These are phyloP conservation scores for Periparus ater DNA, from an alignment of 2,797 vertebrate genomes.

Conservation along the genomic window DNA sequence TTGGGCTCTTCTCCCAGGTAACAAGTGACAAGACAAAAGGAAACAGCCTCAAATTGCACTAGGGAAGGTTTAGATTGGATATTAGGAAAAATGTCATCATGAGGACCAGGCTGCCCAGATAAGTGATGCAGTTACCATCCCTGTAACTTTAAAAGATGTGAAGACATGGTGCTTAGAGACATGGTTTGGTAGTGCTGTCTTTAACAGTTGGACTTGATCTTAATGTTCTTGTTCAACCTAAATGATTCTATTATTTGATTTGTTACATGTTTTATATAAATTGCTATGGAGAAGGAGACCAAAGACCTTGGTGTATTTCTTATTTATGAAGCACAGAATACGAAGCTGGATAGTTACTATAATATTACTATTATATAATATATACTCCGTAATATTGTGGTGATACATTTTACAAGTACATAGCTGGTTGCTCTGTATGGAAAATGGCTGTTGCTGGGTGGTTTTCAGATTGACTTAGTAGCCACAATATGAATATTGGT, in stretches of 20 bases:
- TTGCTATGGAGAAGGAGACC: neutral
- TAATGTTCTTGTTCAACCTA: neutral
- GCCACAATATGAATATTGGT: neutral
- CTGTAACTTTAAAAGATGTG: neutral
- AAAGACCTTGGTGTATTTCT: neutral
- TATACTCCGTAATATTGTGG: neutral
- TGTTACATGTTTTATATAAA: neutral
- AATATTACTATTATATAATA: too few species aligned
- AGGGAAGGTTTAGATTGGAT: neutral
- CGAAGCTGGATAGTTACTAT: neutral
- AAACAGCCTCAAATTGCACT: neutral
- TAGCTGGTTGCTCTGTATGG: neutral
- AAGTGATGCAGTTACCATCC: neutral
- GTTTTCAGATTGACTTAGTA: neutral
- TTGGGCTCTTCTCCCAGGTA: rapidly evolving
- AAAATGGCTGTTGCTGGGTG: neutral
- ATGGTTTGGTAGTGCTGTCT: neutral
- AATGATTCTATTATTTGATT: neutral
- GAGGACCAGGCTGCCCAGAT: neutral
- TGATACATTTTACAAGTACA: neutral
- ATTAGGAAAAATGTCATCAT: neutral
- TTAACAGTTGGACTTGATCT: neutral
- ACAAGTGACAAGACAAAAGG: neutral
- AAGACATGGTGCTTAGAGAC: neutral
- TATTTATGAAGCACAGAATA: neutral